A percentile compares a stretch with the other conserved stretches of the same genome.
Conservation (phyloP, 2,113 vertebrate species). For the Lepus americanus region DNA sequence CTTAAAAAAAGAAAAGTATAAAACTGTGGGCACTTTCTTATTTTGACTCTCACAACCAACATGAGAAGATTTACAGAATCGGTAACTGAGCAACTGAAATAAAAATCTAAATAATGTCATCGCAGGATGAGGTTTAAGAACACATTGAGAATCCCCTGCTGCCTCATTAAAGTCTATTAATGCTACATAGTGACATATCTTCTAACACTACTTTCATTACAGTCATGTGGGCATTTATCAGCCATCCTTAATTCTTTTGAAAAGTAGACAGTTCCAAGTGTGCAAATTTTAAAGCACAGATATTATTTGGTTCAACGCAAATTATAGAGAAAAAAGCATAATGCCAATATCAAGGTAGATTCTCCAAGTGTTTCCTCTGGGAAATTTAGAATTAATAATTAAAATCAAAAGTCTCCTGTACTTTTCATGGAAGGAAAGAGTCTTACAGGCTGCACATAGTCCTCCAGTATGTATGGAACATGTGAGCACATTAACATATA, state of each 20-base stretch:
- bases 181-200: not conserved
- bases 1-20: slow-evolving; percentile 7
- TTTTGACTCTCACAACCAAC: slow-evolving; percentile 12
- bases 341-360: not conserved
- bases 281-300: not conserved
- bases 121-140: slow-evolving; percentile 70
- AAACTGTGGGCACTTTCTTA: not conserved
- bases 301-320: slow-evolving; percentile 1
- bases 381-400: slow-evolving; percentile 29
- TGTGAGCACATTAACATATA: not conserved
- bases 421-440: not conserved
- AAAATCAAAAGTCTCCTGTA: slow-evolving; percentile 36
- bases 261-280: slow-evolving; percentile 17
- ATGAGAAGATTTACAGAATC: slow-evolving; percentile 49
- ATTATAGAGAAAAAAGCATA: not conserved
- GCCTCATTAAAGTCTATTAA: slow-evolving; percentile 57
- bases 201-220: not conserved
- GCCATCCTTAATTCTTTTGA: slow-evolving; percentile 17
- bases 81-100: slow-evolving; percentile 75
- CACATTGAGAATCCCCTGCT: not conserved
- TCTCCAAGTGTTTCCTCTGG: not conserved
- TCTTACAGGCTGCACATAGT: not conserved
- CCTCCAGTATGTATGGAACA: not conserved
- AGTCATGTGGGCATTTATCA: slow-evolving; percentile 46
- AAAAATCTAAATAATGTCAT: slow-evolving; percentile 72